Base-by-base conservation (phyloP, 1,140 invertebrate genomes). In the Temnothorax longispinosus region DNA sequence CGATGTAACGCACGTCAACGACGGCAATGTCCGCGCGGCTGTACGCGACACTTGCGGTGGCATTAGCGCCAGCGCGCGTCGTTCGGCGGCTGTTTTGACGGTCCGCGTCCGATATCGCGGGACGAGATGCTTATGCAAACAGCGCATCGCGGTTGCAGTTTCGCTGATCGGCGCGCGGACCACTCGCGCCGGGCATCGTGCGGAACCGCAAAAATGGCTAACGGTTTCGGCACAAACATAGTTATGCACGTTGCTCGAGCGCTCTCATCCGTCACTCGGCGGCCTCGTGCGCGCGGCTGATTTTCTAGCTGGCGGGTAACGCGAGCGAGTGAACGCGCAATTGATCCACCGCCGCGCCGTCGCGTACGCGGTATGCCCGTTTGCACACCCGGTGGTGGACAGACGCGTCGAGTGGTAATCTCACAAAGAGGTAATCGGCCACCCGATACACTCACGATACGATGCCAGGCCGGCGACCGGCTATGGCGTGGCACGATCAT, bases 121-220 rank as follows among this genome's bases (percentile, higher is more conserved):
- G 38, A 58, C 5, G 74, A 47, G 38, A 65, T 54, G 74, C 74
- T 85, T 85, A 44, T 77, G 82, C 74, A 85, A 85, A 85, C 74
- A 52, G 58, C 18, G 35, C 72, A 54, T 85, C 47, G 72, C 82
- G 58, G 74, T 78, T 65, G 74, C 82, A 77, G 74, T 85, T 85
- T 85, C 38, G 82, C 82, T 47, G 72, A 78, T 62, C 71, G 21
- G 80, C n/a, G n/a, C n/a, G n/a, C 44, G 80, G 65, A 32, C 44
- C 69, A 75, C 65, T 84, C 56, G 77, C 77, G 60, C 41, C 58
- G 72, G 60, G 38, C 44, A 78, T 85, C 74, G 32, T 54, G 41
- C 74, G 82, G 71, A 85, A 85, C 82, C 82, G 58, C 82, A 85
- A 85, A 85, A 85, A 85, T 85, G 18, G 47, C 82, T 85, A 85